phyloP scores from a whole-genome alignment of 2,113 vertebrate species.

The Climacteris rufus region DNA sequence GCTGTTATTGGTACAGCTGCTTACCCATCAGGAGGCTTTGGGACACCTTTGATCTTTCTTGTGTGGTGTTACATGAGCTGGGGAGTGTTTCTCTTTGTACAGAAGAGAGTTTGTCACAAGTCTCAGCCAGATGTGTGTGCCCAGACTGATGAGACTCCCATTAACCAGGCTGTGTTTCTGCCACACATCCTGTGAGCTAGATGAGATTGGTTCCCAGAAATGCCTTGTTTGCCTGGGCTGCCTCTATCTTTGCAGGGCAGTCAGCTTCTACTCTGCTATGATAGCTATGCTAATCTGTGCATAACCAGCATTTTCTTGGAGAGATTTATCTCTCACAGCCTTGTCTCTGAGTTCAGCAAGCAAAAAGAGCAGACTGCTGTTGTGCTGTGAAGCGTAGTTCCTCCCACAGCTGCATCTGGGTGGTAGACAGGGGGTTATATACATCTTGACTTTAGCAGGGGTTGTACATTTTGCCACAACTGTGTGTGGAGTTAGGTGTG shows the following conservation, averaged over 20 bases:
- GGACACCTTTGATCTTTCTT: conserved; percentile 47
- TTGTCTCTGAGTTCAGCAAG: neutral
- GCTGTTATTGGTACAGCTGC: conserved; percentile 55
- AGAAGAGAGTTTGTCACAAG: conserved; percentile 4
- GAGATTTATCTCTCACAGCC: neutral
- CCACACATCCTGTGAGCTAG: neutral
- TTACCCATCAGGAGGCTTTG: neutral
- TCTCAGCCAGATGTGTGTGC: neutral
- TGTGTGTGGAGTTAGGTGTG: neutral
- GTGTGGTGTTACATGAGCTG: conserved; percentile 9
- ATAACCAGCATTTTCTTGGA: neutral
- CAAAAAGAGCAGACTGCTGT: neutral
- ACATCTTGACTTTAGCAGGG: neutral
- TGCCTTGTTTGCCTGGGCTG: neutral
- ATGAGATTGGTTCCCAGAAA: neutral
- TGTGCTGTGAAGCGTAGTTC: neutral
- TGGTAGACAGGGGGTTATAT: neutral
- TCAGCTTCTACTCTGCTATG: neutral
- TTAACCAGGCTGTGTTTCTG: neutral
- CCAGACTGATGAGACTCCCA: neutral
- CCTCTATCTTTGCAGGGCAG: neutral
- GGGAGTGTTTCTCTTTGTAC: neutral
- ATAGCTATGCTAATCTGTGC: neutral
- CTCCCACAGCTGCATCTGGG: neutral
- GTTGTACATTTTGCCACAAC: neutral